These are phyloP conservation scores for Drosophila pseudotalamancana DNA, from an alignment of 2,888 invertebrate species.

Conservation along the genomic window DNA sequence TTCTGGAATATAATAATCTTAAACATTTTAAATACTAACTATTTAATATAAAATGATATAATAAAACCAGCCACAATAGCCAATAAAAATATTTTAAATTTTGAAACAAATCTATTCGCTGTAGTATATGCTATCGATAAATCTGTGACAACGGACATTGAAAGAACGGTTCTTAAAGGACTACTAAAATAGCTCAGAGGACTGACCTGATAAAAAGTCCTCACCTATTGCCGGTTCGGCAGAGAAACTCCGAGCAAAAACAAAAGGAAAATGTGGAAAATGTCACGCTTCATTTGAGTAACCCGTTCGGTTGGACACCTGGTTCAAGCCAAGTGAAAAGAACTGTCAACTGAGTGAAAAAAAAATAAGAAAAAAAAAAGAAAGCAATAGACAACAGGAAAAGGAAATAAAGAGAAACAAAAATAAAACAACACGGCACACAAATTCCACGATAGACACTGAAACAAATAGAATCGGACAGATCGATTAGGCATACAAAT, in stretches of 20 bases:
- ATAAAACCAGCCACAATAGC: no score
- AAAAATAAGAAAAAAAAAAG: no score
- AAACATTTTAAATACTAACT: no score
- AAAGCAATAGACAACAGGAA: no score
- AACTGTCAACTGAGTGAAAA: constrained; percentile 40
- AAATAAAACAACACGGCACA: constrained; percentile 56
- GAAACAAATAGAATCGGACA: constrained; percentile 66
- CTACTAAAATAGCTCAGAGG: background rate
- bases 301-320: constrained; percentile 73
- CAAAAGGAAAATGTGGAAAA: constrained; percentile 64
- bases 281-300: constrained; percentile 75
- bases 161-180: background rate
- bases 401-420: background rate
- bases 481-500: constrained; percentile 80
- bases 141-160: background rate
- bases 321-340: constrained; percentile 50
- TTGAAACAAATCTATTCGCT: background rate
- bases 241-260: constrained; percentile 8
- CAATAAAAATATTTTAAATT: no score
- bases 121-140: background rate
- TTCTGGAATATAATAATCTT: no score
- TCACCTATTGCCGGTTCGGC: background rate
- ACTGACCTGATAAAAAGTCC: no score
- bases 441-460: constrained; percentile 65
- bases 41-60: no score